Conservation (phyloP, 1,140 invertebrate genomes). For the Probaryconus sp. region DNA sequence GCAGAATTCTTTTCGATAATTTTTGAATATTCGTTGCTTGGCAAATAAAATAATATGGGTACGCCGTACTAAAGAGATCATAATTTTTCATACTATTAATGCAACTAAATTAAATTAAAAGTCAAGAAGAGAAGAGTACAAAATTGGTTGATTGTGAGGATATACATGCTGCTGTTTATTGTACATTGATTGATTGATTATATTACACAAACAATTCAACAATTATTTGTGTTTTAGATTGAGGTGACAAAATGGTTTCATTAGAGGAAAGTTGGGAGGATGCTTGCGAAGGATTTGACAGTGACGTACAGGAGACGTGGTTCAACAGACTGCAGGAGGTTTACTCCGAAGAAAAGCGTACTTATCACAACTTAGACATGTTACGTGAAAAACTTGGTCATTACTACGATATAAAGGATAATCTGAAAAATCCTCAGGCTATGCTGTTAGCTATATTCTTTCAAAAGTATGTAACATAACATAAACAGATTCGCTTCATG, state of each 20-base stretch:
- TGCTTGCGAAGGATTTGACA: constrained; percentile 68
- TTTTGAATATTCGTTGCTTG: constrained; percentile 6
- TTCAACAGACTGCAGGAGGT: constrained; percentile 68
- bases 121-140: not conserved
- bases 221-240: no score
- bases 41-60: no score
- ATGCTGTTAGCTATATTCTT: constrained; percentile 79
- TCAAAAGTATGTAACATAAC: constrained; percentile 78
- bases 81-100: no score
- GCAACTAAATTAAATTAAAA: no score
- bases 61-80: no score
- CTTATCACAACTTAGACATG: constrained; percentile 78
- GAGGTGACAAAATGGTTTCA: constrained; percentile 71
- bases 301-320: constrained; percentile 69
- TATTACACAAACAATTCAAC: no score
- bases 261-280: constrained; percentile 75
- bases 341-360: constrained; percentile 74
- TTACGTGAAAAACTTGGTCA: constrained; percentile 75
- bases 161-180: not conserved
- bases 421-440: constrained; percentile 76
- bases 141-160: no score
- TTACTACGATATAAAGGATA: constrained; percentile 76
- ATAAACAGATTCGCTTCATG: not conserved
- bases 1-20: constrained; percentile 34
- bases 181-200: constrained; percentile 12